phyloP scores from a whole-genome alignment of 2,888 invertebrate genomes.

The Lithodes maja region DNA sequence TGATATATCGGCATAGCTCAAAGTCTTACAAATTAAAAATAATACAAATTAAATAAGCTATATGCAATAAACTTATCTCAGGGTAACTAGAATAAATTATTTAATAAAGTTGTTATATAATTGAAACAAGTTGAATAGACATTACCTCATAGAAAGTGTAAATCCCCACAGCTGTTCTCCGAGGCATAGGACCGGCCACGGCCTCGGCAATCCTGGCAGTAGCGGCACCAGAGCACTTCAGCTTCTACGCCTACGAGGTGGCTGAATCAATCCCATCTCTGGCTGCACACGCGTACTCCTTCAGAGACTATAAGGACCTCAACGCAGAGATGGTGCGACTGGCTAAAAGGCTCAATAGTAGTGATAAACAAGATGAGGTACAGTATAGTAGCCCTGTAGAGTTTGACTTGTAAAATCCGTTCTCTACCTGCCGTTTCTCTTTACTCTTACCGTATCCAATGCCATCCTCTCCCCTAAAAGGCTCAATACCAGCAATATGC shows the following conservation, averaged over 20 bases:
- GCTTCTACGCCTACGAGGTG: slow-evolving; percentile 69
- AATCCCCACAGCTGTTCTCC: slow-evolving; percentile 46
- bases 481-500: too few species aligned
- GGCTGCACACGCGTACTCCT: slow-evolving; percentile 47
- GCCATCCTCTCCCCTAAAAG: too few species aligned
- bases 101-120: not conserved
- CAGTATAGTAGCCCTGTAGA: too few species aligned
- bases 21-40: not conserved
- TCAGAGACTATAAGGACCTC: slow-evolving; percentile 52
- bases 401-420: too few species aligned
- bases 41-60: not conserved
- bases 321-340: slow-evolving; percentile 20
- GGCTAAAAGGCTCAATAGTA: slow-evolving; percentile 50
- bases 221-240: slow-evolving; percentile 45
- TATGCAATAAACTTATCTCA: too few species aligned
- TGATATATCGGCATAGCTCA: too few species aligned
- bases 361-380: slow-evolving; percentile 24
- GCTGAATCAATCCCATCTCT: slow-evolving; percentile 45
- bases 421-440: too few species aligned
- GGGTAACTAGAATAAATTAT: not conserved
- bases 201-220: slow-evolving; percentile 52
- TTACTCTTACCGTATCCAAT: too few species aligned
- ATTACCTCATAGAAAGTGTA: not conserved
- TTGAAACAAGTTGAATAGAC: not conserved
- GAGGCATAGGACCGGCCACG: slow-evolving; percentile 68